These are phyloP conservation scores for Glossosoma conforme DNA, from an alignment of 1,140 invertebrate genomes.

Conservation along the genomic window DNA sequence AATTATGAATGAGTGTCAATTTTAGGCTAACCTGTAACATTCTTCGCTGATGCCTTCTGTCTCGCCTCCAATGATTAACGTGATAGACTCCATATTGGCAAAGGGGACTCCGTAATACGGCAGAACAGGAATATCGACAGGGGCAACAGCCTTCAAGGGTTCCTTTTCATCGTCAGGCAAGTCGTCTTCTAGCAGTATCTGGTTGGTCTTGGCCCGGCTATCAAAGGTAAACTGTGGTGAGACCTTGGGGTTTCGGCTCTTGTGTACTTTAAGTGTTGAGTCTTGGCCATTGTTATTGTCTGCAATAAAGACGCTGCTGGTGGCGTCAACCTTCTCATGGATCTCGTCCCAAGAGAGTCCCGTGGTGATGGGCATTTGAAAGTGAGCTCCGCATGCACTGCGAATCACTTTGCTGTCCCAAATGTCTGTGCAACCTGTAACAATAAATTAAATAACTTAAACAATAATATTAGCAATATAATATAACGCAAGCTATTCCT, in stretches of 20 bases:
- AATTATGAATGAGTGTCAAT: no score
- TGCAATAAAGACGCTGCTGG: slow-evolving; percentile 64
- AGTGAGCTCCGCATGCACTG: slow-evolving; percentile 77
- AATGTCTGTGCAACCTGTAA: slow-evolving; percentile 77
- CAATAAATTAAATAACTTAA: slow-evolving; percentile 2
- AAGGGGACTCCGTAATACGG: slow-evolving; percentile 63
- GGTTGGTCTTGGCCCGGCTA: no score
- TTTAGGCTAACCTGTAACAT: slow-evolving; percentile 42
- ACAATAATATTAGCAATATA: no score
- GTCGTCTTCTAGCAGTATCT: no score
- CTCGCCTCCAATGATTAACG: slow-evolving; percentile 83
- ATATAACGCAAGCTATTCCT: no score
- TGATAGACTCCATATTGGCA: slow-evolving; percentile 46
- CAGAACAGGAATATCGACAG: slow-evolving; percentile 48
- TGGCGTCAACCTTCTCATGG: slow-evolving; percentile 43
- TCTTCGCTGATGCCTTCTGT: slow-evolving; percentile 74
- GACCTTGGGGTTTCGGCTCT: slow-evolving; percentile 6
- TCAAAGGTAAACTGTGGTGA: no score
- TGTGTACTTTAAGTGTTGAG: slow-evolving; percentile 9
- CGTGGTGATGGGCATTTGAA: slow-evolving; percentile 63
- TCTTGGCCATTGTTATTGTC: slow-evolving; percentile 54
- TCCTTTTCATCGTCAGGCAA: slow-evolving; percentile 32
- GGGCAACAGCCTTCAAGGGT: slow-evolving; percentile 32
- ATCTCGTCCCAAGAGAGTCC: slow-evolving; percentile 65
- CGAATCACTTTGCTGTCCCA: slow-evolving; percentile 87